phyloP scores from a whole-genome alignment of 2,888 invertebrate species.

The Chaetogeoica ovagalla region DNA sequence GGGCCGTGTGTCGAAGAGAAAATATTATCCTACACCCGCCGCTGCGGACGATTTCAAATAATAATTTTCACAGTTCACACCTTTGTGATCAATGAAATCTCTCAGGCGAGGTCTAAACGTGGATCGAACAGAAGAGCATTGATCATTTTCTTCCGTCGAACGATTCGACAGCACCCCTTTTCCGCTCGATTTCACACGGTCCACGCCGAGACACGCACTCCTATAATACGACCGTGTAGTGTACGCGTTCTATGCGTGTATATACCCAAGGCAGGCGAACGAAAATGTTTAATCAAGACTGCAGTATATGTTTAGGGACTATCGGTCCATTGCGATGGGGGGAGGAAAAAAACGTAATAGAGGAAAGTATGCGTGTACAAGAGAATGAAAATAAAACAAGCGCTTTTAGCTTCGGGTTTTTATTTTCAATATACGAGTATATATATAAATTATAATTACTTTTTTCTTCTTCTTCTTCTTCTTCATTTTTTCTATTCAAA shows the following conservation, averaged over 20 bases:
- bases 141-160: conserved; percentile 16
- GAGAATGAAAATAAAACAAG: conserved; percentile 17
- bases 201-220: neutral
- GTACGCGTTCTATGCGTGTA: no score
- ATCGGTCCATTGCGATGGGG: neutral
- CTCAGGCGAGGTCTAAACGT: neutral
- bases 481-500: conserved; percentile 34
- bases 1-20: no score
- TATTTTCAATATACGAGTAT: neutral
- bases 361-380: neutral
- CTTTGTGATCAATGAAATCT: conserved; percentile 34
- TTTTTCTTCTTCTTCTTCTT: neutral
- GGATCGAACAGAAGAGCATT: conserved; percentile 17
- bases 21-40: no score
- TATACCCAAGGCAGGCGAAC: conserved; percentile 10
- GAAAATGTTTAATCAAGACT: conserved; percentile 26
- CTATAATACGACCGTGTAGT: neutral
- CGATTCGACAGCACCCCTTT: conserved; percentile 33
- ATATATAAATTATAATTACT: conserved; percentile 10
- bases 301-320: neutral
- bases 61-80: conserved; percentile 42
- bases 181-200: conserved; percentile 41
- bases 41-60: neutral
- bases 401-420: neutral
- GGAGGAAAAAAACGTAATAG: neutral